Base-by-base conservation (phyloP, 2,888 invertebrate species). In the Urechis unicinctus region DNA sequence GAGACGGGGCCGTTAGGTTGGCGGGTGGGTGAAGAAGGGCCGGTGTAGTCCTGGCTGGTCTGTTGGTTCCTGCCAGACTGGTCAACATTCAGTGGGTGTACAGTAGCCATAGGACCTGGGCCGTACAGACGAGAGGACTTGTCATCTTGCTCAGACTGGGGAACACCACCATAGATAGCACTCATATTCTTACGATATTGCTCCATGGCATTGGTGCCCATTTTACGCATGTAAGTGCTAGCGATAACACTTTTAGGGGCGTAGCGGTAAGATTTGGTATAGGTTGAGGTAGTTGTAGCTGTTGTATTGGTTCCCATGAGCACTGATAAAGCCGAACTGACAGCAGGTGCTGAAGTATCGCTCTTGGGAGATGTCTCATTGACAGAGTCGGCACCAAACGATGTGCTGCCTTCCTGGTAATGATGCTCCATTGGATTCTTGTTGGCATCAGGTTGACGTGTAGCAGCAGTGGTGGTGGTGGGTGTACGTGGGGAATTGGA, bases 171-270 rank as follows among this genome's bases (percentile, higher is more conserved):
- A 57, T 73, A 73, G 36, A 73, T 55, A 56, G 61, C 61, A 46
- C 66, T 66, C 64, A 72, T 63, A 56, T 68, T 70, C 60, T 69
- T 66, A 52, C 72, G 70, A 60, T 73, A 75, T 55, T 70, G 68
- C 50, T 71, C 69, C 55, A 72, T 58, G 3, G 71, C 69, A 25
- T 65, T 66, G 26, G 66, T 58, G 42, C 67, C 72, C 57, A 70
- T 61, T 52, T 65, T 64, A 21, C 63, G 67, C 60, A 75, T 73
- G 63, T 78, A 78, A 2, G 75, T 75, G 60, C 75, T 74, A 31
- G 74, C 71, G 31, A 78, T 77, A 52, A 73, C 72, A 64, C 70
- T 74, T 56, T 71, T 72, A 3, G 76, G 69, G 24, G 78, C 76
- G 62, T 72, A 76, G 53, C 74, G 68, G 53, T 59, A 61, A 26